A percentile compares a stretch with the other conserved stretches of the same genome.
These are phyloP conservation scores for Strongylocentrotus purpuratus DNA, from an alignment of 35 echinoderm and acorn worm genomes.

Conservation along the genomic window DNA sequence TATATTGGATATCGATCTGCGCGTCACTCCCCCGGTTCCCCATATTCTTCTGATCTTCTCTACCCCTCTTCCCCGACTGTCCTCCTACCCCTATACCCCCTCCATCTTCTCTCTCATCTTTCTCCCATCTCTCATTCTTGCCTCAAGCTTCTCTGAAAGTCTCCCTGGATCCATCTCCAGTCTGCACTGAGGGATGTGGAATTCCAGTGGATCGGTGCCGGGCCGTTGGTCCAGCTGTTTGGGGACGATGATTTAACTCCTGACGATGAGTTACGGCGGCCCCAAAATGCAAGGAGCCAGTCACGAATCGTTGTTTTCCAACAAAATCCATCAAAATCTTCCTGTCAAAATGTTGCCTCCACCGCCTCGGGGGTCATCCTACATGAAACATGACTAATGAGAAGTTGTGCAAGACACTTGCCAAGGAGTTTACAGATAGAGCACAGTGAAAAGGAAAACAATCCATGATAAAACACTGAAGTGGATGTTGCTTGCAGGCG, in stretches of 20 bases:
- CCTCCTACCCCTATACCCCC: not conserved
- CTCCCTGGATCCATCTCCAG: not conserved
- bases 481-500: not conserved
- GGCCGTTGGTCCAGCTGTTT: not conserved
- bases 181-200: not conserved
- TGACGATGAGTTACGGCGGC: not conserved
- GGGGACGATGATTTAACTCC: conserved; percentile 7
- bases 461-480: not conserved
- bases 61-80: not conserved
- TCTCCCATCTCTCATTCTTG: not conserved
- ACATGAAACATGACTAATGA: not conserved
- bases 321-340: not conserved
- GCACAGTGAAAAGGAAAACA: not conserved
- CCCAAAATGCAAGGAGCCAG: not conserved
- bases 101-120: not conserved
- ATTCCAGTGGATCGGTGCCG: not conserved
- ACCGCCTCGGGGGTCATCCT: not conserved
- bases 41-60: not conserved
- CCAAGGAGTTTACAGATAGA: not conserved
- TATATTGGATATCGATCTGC: no score
- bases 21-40: no score
- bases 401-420: not conserved
- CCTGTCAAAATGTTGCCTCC: not conserved
- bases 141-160: not conserved
- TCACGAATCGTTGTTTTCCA: not conserved